Evolutionary conservation across 2,888 invertebrate genomes (phyloP).

Genomic region (Parnassius mnemosyne): DNA sequence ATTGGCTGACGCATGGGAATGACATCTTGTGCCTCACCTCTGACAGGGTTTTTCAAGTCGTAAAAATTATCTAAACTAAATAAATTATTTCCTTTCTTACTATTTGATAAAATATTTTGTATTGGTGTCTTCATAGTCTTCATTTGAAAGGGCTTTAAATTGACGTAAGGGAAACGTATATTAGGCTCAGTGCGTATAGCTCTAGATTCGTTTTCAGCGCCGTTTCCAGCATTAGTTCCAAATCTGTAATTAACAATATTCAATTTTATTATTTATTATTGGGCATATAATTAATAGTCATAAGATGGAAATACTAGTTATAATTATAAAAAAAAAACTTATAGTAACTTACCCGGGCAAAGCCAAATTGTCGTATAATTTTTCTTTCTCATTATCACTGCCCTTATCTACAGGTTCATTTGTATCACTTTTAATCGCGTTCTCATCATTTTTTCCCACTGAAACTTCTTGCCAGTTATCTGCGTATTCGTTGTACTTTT

Average conservation of each 20-base stretch:
- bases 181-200: slow-evolving; percentile 70
- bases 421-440: slow-evolving; percentile 15
- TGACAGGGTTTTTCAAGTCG: slow-evolving; percentile 59
- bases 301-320: too few relatives aligned
- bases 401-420: slow-evolving; percentile 27
- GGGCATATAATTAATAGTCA: too few relatives aligned
- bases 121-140: slow-evolving; percentile 53
- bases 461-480: slow-evolving; percentile 62
- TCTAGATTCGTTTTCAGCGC: slow-evolving; percentile 71
- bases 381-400: slow-evolving; percentile 28
- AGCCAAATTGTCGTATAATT: slow-evolving; percentile 61
- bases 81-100: slow-evolving; percentile 59
- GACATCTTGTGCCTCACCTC: slow-evolving; percentile 70
- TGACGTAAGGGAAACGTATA: slow-evolving; percentile 67
- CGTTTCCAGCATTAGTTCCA: slow-evolving; percentile 60
- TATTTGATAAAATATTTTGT: slow-evolving; percentile 42
- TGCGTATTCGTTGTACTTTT: slow-evolving; percentile 56
- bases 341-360: slow-evolving; percentile 58
- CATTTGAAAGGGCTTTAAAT: slow-evolving; percentile 70
- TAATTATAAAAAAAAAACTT: neutral
- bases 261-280: too few relatives aligned
- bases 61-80: slow-evolving; percentile 62
- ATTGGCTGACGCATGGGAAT: slow-evolving; percentile 47
- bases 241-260: slow-evolving; percentile 53
- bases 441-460: slow-evolving; percentile 38